Percentiles rank a stretch among this genome's conserved stretches.
Conservation (phyloP, 1,140 invertebrate genomes). For the Telenomus remus region DNA sequence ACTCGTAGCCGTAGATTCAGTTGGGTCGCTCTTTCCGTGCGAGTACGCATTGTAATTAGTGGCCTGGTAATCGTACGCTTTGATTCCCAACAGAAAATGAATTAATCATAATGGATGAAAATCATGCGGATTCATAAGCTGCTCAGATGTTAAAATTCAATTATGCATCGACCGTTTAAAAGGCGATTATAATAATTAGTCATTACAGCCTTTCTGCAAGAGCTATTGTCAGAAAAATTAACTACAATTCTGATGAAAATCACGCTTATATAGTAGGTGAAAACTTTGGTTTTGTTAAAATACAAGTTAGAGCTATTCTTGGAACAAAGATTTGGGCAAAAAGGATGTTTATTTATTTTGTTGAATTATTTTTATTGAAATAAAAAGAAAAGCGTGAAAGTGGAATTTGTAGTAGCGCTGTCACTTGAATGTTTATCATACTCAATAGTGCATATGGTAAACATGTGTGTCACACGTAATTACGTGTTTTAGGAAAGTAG, state of each 20-base stretch:
- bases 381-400: constrained; percentile 46
- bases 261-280: too few relatives aligned
- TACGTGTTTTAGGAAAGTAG: constrained; percentile 63
- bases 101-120: constrained; percentile 33
- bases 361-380: constrained; percentile 19
- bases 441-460: constrained; percentile 58
- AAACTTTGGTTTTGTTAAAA: too few relatives aligned
- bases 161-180: not conserved
- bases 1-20: constrained; percentile 48
- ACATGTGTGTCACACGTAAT: constrained; percentile 65
- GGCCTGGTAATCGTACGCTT: constrained; percentile 47
- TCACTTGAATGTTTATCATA: constrained; percentile 32
- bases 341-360: not conserved
- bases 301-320: too few relatives aligned
- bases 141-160: constrained; percentile 17
- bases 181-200: not conserved
- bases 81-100: constrained; percentile 50
- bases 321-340: too few relatives aligned
- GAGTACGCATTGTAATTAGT: constrained; percentile 54
- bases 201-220: not conserved
- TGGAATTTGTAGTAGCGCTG: constrained; percentile 32
- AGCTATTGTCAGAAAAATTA: too few relatives aligned
- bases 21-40: constrained; percentile 52
- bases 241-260: too few relatives aligned
- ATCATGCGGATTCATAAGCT: constrained; percentile 25